Evolutionary conservation across 1,140 invertebrate genomes (phyloP).

Genomic region (Mylabris phalerata): DNA sequence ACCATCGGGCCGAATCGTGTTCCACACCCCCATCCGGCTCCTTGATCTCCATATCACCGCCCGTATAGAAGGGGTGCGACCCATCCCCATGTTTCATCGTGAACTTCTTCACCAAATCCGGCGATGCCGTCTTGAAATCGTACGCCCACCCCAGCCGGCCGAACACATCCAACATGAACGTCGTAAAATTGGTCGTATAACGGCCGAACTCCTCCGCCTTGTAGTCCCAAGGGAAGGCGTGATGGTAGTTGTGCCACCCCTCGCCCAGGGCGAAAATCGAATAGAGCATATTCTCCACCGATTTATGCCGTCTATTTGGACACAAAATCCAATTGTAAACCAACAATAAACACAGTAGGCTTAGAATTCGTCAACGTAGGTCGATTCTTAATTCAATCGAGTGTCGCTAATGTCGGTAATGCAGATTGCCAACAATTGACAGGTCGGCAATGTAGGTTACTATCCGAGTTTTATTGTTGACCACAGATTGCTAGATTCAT

Average conservation of each 20-base stretch:
- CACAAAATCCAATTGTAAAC: too few species aligned
- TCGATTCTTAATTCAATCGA: not conserved
- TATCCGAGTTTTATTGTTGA: too few species aligned
- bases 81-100: slow-evolving; percentile 54
- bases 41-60: too few species aligned
- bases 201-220: slow-evolving; percentile 57
- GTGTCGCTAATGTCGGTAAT: not conserved
- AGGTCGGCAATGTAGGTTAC: too few species aligned
- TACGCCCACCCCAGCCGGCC: slow-evolving; percentile 66
- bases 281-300: slow-evolving; percentile 63
- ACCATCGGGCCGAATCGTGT: too few species aligned
- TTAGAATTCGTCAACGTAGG: too few species aligned
- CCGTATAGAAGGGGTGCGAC: slow-evolving; percentile 26
- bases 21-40: too few species aligned
- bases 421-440: not conserved
- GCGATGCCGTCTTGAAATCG: slow-evolving; percentile 66
- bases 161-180: slow-evolving; percentile 73
- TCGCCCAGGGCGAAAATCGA: slow-evolving; percentile 55
- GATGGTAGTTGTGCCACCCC: slow-evolving; percentile 89
- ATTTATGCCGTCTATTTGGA: slow-evolving; percentile 48
- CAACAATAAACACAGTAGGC: too few species aligned
- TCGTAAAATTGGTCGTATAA: slow-evolving; percentile 68
- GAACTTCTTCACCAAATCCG: slow-evolving; percentile 57
- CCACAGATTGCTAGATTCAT: too few species aligned
- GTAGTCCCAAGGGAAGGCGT: slow-evolving; percentile 78